phyloP scores from a whole-genome alignment of 1,140 invertebrate species.

The Phymorhynchus buccinoides region DNA sequence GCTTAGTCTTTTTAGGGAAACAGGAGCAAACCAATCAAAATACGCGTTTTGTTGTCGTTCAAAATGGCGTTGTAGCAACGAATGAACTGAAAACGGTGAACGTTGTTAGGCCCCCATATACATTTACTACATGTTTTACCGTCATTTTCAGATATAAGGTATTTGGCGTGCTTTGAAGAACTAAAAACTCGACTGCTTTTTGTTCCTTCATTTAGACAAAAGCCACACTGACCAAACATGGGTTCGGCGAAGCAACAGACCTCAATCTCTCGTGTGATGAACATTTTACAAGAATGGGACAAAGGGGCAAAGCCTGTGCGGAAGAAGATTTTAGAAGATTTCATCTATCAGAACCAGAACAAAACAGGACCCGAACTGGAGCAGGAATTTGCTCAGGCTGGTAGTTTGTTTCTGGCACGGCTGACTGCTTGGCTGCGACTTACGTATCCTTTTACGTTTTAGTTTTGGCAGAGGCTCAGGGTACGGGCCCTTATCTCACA shows the following conservation, averaged over 20 bases:
- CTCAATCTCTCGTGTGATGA: constrained; percentile 69
- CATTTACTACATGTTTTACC: background rate
- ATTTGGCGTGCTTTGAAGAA: background rate
- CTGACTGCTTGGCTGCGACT: constrained; percentile 72
- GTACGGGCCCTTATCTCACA: no score
- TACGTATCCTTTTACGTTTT: constrained; percentile 66
- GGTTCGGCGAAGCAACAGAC: constrained; percentile 72
- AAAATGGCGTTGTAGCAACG: constrained; percentile 60
- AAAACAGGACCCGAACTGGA: constrained; percentile 74
- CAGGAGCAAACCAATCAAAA: background rate
- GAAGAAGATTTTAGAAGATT: constrained; percentile 69
- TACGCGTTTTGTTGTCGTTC: background rate
- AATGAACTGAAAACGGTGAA: background rate
- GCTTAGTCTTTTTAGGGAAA: no score
- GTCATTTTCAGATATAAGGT: no score
- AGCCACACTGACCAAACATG: constrained; percentile 58
- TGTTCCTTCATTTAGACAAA: background rate
- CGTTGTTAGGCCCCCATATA: background rate
- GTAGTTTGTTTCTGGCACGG: constrained; percentile 73
- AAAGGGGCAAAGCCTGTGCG: constrained; percentile 68
- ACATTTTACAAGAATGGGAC: constrained; percentile 72
- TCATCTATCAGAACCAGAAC: constrained; percentile 71
- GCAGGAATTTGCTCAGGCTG: constrained; percentile 72
- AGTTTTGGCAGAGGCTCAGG: background rate
- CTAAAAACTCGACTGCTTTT: background rate